Base-by-base conservation (phyloP, 2,888 invertebrate species). In the Petrolisthes manimaculis region DNA sequence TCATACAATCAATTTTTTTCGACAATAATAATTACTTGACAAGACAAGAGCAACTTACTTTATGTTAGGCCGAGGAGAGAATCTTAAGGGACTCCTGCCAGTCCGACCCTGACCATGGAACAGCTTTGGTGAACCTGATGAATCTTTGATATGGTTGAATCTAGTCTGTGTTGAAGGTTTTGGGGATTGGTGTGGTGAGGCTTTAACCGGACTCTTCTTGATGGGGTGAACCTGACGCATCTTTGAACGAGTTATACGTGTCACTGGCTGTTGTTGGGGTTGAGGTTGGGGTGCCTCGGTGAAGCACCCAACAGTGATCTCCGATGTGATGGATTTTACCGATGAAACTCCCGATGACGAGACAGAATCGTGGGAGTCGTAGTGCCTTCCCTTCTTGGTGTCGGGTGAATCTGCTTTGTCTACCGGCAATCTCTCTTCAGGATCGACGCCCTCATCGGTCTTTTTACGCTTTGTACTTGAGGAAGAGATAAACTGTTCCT, bases 181-280 rank as follows among this genome's bases (percentile, higher is more conserved):
- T 6, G 71, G 71, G 2, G 71, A 71, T 0, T 14, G 0, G n/a
- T 71, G 14, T 21, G 71, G 71, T 71, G 71, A 71, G 14, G 71
- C 71, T n/a, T 71, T 71, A 6, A n/a, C 71, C 3, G 71, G 71
- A 4, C 71, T 71, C 6, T 14, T 6, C 18, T 61, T 61, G 21
- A 71, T 71, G 71, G 71, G n/a, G 6, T 71, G 71, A 71, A n/a
- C 71, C 71, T 71, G 71, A n/a, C 71, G 71, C 71, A 71, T 71
- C 71, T 71, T 71, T 6, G 71, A 71, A 6, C 71, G 14, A 3
- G 71, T 71, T n/a, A 71, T n/a, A 6, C 71, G 14, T 1, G 1
- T 14, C 6, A n/a, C 71, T n/a, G 71, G 71, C 21, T 71, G n/a
- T 37, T 37, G 37, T 37, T 37, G 37, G 37, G 37, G 37, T 37